Base-by-base conservation (phyloP, 2,797 vertebrate genomes). In the Xenentodon cancila region DNA sequence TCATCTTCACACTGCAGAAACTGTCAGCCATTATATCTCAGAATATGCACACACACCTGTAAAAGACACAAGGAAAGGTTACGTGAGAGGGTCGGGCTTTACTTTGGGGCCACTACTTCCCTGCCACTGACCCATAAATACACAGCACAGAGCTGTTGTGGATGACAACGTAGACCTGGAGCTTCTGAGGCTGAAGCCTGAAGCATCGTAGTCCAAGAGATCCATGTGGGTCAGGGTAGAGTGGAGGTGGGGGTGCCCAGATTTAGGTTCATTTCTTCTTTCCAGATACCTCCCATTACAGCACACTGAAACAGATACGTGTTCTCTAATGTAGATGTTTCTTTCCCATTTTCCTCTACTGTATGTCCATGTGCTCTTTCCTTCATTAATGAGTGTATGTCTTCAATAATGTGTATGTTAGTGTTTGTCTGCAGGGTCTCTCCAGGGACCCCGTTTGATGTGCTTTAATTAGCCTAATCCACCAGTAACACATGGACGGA, bases 401-500 rank as follows among this genome's bases (percentile, higher is more conserved):
- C 16, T 58, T 66, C 66, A 46, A 64, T 59, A 60, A 17, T 49
- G 61, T 59, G 57, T 57, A 67, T 58, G 64, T 59, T 5, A 43
- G 45, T 51, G 56, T 59, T 59, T 64, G 55, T 61, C 15, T 79
- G 72, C 22, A 32, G 60, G 20, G 32, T 60, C 57, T 88, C 86
- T 68, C 85, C 42, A 43, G 85, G 78, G 90, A 81, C 58, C 63
- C 79, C 25, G 79, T 84, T 88, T 84, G 81, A 50, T 13, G 79
- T 72, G 74, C 84, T 91, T 91, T 90, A 92, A 92, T 92, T 90
- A 89, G 87, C 84, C 80, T 89, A 91, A 90, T 90, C 88, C 87
- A 86, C 59, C 62, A 65, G 80, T 75, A 88, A 86, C 85, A 87
- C 82, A 89, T 87, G 81, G 71, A 79, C 68, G 44, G 75, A 76